These are phyloP conservation scores for Norana najaformis DNA, from an alignment of 2,888 invertebrate species.

Conservation along the genomic window DNA sequence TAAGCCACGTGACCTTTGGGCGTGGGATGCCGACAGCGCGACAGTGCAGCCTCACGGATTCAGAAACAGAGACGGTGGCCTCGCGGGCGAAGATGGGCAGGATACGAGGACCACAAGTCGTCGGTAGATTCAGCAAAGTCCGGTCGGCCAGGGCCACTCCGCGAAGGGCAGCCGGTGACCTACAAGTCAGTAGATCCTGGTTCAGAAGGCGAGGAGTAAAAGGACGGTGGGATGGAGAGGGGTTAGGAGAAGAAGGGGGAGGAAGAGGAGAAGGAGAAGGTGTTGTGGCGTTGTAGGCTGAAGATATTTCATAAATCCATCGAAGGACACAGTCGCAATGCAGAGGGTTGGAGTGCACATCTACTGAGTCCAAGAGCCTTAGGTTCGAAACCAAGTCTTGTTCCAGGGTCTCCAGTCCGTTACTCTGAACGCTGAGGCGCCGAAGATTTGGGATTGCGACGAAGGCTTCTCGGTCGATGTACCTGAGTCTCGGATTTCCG, in stretches of 20 bases:
- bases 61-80: neutral
- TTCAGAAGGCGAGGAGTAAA: neutral
- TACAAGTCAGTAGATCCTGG: neutral
- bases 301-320: constrained; percentile 28
- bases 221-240: neutral
- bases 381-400: constrained; percentile 52
- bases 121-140: neutral
- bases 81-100: constrained; percentile 1
- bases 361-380: constrained; percentile 54
- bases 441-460: constrained; percentile 65
- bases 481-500: constrained; percentile 66
- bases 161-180: neutral
- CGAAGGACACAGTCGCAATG: constrained; percentile 63
- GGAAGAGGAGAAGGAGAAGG: neutral
- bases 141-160: neutral
- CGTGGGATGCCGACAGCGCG: constrained; percentile 62
- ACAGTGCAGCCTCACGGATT: constrained; percentile 61
- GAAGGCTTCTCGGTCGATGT: constrained; percentile 62
- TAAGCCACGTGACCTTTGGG: constrained; percentile 61
- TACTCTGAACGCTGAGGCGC: constrained; percentile 78
- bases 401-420: constrained; percentile 59
- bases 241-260: neutral
- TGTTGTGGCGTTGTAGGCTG: neutral
- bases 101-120: neutral
- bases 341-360: constrained; percentile 62